Base-by-base conservation (phyloP, 30 jellyfish, hydroid and myxozoan genomes). In the Morbakka virulenta region DNA sequence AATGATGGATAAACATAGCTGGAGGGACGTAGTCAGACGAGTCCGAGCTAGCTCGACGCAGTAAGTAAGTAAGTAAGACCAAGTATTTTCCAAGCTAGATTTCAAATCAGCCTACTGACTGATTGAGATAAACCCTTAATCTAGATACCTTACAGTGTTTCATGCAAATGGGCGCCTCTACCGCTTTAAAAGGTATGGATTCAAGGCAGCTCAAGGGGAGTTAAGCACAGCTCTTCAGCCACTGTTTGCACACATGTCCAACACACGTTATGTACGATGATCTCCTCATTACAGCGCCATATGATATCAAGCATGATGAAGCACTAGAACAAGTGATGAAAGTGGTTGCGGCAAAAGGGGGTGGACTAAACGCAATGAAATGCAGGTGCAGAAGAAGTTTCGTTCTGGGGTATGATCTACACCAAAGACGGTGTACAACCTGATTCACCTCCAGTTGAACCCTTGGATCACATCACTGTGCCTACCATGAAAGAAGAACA, bases 381-480 rank as follows among this genome's bases (percentile, higher is more conserved):
- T 0, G 84, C 14, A 20, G 28, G 1, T 74, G 52, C 50, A 31
- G n/a, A 21, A 51, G 83, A 26, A 35, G 83, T 73, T 6, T 62
- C 85, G 61, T 74, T 74, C 68, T 74, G 86, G 83, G 86, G 84
- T 4, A 26, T 74, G 84, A 51, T 74, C 29, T 29, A 51, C 64
- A 6, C 24, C 22, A 26, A 26, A 2, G 84, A 74, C 13, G 86
- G 84, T 1, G 41, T 74, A n/a, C 13, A 30, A n/a, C 86, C 83
- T 4, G 84, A 74, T 28, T 67, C 86, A 74, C 3, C 64, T 9
- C 52, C 52, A 22, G 82, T 74, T 17, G 69, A 52, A 2, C 81
- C 86, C 4, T 30, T 50, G 0, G 35, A 1, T 24, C 13, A 0
- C 0, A 67, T 48, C 0, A 48, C 28, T 3, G 65, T 2, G 12